Percentiles rank a stretch among this genome's conserved stretches.
phyloP scores from a whole-genome alignment of 2,888 invertebrate genomes.

The Melikaiella ostensackeni region DNA sequence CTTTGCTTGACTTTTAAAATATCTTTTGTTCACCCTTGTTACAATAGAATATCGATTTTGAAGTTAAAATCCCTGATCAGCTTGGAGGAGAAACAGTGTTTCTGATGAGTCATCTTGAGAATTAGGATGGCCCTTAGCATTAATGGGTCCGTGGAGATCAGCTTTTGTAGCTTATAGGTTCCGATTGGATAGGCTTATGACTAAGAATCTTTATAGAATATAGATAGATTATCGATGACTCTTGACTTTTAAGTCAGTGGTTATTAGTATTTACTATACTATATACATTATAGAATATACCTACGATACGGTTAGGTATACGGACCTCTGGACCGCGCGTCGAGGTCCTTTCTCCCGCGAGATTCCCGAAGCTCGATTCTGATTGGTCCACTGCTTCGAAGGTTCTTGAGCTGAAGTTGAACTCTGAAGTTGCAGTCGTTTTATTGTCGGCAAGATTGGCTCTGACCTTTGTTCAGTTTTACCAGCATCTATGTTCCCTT shows the following conservation, averaged over 20 bases:
- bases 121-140: slow-evolving; percentile 20
- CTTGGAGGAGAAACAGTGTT: slow-evolving; percentile 18
- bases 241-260: background rate
- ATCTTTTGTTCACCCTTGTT: background rate
- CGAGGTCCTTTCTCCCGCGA: slow-evolving; percentile 67
- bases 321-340: slow-evolving; percentile 63
- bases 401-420: slow-evolving; percentile 54
- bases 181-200: slow-evolving; percentile 11
- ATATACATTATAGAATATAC: slow-evolving; percentile 27
- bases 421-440: slow-evolving; percentile 42
- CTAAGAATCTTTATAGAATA: background rate
- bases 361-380: slow-evolving; percentile 56
- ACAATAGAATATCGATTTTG: background rate
- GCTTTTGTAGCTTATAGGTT: slow-evolving; percentile 12
- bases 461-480: slow-evolving; percentile 49
- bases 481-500: slow-evolving; percentile 8
- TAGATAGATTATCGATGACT: slow-evolving; percentile 33
- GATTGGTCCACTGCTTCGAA: slow-evolving; percentile 63
- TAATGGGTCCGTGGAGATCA: background rate
- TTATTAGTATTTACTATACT: background rate
- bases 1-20: background rate
- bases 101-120: slow-evolving; percentile 27
- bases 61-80: background rate
- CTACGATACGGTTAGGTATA: slow-evolving; percentile 53
- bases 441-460: slow-evolving; percentile 50